phyloP scores from a whole-genome alignment of 2,797 vertebrate species.

The Pseudochirops cupreus region DNA sequence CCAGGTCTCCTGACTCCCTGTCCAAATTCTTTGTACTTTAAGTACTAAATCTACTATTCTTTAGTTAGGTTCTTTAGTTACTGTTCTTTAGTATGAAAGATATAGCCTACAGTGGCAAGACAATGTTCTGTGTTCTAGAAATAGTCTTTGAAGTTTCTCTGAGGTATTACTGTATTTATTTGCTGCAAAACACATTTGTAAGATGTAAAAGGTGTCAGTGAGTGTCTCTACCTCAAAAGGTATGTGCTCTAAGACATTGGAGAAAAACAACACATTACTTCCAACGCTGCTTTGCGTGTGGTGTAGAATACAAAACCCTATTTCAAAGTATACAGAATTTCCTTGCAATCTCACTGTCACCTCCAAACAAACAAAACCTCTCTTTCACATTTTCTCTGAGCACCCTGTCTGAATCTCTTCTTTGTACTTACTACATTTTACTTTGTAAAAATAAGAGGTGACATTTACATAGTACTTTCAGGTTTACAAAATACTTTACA shows the following conservation, averaged over 20 bases:
- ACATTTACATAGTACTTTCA: not conserved
- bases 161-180: not conserved
- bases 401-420: not conserved
- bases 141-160: not conserved
- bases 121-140: not conserved
- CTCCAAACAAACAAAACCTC: not conserved
- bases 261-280: not conserved
- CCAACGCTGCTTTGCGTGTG: not conserved
- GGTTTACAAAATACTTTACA: not conserved
- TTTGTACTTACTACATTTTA: not conserved
- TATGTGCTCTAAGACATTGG: not conserved
- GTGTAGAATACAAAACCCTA: not conserved
- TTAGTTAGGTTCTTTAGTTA: not conserved
- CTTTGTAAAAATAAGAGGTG: not conserved
- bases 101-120: not conserved
- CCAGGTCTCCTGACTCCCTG: not conserved
- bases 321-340: not conserved
- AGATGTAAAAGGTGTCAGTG: not conserved
- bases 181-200: not conserved
- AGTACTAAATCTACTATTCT: not conserved
- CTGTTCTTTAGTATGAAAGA: not conserved
- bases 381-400: not conserved
- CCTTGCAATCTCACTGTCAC: not conserved
- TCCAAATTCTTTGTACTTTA: not conserved
- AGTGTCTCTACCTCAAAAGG: conserved; percentile 1